These are phyloP conservation scores for Perizoma affinitatum DNA, from an alignment of 2,888 invertebrate species.

Conservation along the genomic window DNA sequence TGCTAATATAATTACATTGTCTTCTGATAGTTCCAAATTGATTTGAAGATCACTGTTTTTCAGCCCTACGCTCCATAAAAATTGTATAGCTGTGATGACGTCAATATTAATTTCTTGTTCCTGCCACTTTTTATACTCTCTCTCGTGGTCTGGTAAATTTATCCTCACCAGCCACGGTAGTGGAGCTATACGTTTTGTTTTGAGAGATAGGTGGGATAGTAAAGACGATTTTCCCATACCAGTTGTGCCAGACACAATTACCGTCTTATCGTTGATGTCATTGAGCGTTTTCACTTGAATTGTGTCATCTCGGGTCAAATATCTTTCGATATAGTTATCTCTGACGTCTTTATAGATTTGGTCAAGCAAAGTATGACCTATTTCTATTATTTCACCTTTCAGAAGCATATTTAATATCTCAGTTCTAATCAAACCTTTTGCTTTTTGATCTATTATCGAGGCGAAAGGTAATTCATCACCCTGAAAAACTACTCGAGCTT, in stretches of 20 bases:
- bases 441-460: conserved; percentile 38
- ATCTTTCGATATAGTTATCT: conserved; percentile 44
- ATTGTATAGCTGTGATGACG: conserved; percentile 35
- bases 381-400: conserved; percentile 44
- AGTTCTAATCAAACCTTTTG: conserved; percentile 40
- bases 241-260: conserved; percentile 45
- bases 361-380: conserved; percentile 42
- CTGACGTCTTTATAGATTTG: conserved; percentile 45
- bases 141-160: conserved; percentile 43
- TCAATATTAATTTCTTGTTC: conserved; percentile 26
- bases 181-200: conserved; percentile 44
- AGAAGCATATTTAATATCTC: conserved; percentile 43
- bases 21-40: conserved; percentile 31
- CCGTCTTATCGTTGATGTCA: conserved; percentile 43
- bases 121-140: conserved; percentile 42
- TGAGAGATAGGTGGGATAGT: conserved; percentile 47
- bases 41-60: conserved; percentile 35
- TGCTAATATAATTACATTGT: conserved; percentile 32
- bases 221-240: conserved; percentile 52
- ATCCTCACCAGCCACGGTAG: conserved; percentile 50
- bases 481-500: conserved; percentile 44
- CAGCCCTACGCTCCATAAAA: conserved; percentile 45
- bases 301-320: conserved; percentile 34
- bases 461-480: conserved; percentile 41
- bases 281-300: conserved; percentile 42